A percentile compares a stretch with the other conserved stretches of the same genome.
phyloP scores from a whole-genome alignment of 2,797 vertebrate genomes.

The Percopsis omiscomaycus region DNA sequence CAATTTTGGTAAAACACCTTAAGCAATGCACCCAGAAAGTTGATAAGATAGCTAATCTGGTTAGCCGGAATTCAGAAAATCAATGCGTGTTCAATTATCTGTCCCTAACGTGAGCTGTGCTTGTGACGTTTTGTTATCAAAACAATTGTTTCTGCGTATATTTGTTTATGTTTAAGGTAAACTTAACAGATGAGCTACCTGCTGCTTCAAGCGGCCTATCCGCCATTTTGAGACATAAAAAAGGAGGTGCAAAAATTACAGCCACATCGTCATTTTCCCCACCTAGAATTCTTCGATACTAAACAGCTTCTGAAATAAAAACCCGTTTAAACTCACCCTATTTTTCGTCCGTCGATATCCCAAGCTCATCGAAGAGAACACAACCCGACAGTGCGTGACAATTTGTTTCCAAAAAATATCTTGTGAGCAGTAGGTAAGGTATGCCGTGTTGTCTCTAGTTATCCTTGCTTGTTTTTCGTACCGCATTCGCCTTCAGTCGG shows the following conservation, averaged over 20 bases:
- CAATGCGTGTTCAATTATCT: too few species aligned
- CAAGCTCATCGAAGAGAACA: constrained; percentile 41
- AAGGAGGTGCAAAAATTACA: constrained; percentile 82
- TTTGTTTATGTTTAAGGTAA: constrained; percentile 17
- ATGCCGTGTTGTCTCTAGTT: constrained; percentile 59
- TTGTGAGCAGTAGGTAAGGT: constrained; percentile 64
- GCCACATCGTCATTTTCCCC: constrained; percentile 84
- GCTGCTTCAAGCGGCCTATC: constrained; percentile 87
- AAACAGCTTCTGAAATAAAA: constrained; percentile 16
- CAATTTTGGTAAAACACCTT: too few species aligned
- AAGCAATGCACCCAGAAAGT: too few species aligned
- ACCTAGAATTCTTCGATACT: constrained; percentile 56
- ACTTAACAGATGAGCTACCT: constrained; percentile 65
- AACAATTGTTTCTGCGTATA: neutral
- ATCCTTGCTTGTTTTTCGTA: constrained; percentile 69
- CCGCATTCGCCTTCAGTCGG: constrained; percentile 73
- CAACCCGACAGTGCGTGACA: constrained; percentile 58
- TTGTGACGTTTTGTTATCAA: neutral
- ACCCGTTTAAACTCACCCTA: constrained; percentile 68
- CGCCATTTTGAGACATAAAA: constrained; percentile 97
- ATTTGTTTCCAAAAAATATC: constrained; percentile 49
- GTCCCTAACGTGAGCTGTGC: too few species aligned
- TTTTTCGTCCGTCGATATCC: constrained; percentile 45
- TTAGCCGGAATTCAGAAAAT: neutral
- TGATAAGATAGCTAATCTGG: too few species aligned